A percentile compares a stretch with the other conserved stretches of the same genome.
Evolutionary conservation across 2,888 invertebrate species (phyloP).

Genomic region (Eupelmus urozonus): DNA sequence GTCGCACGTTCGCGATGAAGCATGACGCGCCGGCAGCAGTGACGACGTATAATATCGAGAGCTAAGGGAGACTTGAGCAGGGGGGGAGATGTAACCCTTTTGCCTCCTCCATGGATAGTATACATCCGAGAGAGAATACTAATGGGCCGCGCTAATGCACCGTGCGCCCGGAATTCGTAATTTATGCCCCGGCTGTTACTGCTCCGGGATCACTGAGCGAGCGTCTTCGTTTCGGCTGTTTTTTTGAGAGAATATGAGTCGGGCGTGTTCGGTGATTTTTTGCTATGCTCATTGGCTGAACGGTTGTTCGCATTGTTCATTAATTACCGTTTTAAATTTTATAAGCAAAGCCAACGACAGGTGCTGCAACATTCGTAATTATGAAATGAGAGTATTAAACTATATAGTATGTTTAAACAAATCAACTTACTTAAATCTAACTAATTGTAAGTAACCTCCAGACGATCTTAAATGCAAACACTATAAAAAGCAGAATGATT

Average conservation of each 20-base stretch:
- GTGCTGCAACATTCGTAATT: too few species aligned
- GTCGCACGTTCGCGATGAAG: slow-evolving; percentile 7
- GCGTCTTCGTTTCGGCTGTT: background rate
- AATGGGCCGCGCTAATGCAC: slow-evolving; percentile 68
- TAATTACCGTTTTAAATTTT: too few species aligned
- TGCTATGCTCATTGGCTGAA: too few species aligned
- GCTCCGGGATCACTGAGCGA: too few species aligned
- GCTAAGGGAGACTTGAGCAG: background rate
- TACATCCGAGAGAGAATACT: slow-evolving; percentile 65
- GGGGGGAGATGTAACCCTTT: slow-evolving; percentile 6
- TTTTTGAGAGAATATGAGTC: background rate
- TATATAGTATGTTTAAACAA: too few species aligned
- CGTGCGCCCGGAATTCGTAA: slow-evolving; percentile 68
- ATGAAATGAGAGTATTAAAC: too few species aligned
- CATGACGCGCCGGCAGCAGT: background rate
- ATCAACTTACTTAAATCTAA: too few species aligned
- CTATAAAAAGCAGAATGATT: background rate
- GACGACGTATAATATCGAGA: background rate
- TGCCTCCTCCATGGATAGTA: background rate
- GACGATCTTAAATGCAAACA: background rate
- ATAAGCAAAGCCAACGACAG: too few species aligned
- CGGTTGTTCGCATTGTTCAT: too few species aligned
- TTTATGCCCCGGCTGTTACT: slow-evolving; percentile 44
- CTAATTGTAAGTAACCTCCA: too few species aligned
- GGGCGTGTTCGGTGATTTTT: too few species aligned